Conservation (phyloP, 2,113 vertebrate species). For the Regulus satrapa region DNA sequence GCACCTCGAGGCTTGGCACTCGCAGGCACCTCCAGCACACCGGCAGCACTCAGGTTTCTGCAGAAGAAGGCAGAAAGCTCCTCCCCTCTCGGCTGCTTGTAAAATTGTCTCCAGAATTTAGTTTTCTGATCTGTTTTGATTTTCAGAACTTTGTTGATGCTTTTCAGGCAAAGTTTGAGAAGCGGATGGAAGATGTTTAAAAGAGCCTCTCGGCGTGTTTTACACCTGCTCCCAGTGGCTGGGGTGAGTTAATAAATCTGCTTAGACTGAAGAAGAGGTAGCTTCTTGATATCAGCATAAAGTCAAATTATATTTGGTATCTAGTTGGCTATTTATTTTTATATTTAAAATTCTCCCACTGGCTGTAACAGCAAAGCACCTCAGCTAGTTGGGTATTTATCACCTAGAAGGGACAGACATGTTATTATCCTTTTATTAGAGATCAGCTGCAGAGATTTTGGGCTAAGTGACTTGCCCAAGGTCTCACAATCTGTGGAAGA, state of each 20-base stretch:
- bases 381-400: background rate
- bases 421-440: slow-evolving; percentile 8
- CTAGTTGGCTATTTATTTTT: background rate
- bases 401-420: background rate
- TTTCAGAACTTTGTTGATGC: background rate
- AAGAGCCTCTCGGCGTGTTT: background rate
- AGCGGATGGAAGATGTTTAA: background rate
- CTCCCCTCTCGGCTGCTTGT: background rate
- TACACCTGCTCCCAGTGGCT: background rate
- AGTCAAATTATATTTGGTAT: background rate
- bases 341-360: background rate
- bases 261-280: background rate
- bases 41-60: background rate
- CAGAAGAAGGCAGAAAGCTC: background rate
- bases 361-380: background rate
- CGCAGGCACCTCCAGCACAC: background rate
- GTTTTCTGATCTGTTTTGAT: background rate
- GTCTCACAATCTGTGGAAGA: background rate
- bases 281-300: background rate
- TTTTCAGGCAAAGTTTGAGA: background rate
- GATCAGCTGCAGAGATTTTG: background rate
- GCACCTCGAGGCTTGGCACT: background rate
- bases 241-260: background rate
- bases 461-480: background rate
- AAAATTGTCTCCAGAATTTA: background rate